phyloP scores from a whole-genome alignment of 1,140 invertebrate species.

The Coptotermes formosanus region DNA sequence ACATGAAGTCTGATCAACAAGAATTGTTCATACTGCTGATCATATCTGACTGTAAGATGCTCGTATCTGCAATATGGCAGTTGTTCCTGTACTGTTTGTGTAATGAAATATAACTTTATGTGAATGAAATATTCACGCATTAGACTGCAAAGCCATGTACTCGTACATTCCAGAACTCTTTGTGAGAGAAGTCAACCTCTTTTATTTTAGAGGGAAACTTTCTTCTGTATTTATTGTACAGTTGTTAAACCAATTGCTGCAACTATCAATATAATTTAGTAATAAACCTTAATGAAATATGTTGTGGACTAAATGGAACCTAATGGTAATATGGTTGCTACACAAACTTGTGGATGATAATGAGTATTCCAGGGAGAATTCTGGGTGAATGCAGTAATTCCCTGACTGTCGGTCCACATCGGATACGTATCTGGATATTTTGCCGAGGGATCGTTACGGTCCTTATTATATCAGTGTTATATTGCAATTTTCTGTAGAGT shows the following conservation, averaged over 20 bases:
- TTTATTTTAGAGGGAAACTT: not conserved
- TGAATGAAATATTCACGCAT: not conserved
- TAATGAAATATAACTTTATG: not conserved
- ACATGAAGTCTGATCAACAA: not conserved
- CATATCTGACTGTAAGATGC: not conserved
- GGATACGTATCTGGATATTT: no score
- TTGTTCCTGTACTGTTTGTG: not conserved
- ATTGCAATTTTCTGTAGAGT: no score
- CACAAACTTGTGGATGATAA: no score
- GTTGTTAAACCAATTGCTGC: not conserved
- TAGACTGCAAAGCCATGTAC: not conserved
- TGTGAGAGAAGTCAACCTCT: not conserved
- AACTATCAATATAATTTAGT: not conserved
- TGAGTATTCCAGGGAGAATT: no score
- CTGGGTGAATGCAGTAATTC: not conserved
- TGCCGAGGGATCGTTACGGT: no score
- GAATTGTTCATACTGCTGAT: not conserved
- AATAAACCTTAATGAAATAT: not conserved
- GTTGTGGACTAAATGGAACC: not conserved
- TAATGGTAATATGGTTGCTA: not conserved
- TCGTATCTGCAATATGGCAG: not conserved
- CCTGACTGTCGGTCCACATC: not conserved
- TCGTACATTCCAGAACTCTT: not conserved
- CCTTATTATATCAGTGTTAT: no score
- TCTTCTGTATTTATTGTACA: constrained; percentile 14